phyloP scores from a whole-genome alignment of 1,140 invertebrate genomes.

The Globodera ellingtonae region DNA sequence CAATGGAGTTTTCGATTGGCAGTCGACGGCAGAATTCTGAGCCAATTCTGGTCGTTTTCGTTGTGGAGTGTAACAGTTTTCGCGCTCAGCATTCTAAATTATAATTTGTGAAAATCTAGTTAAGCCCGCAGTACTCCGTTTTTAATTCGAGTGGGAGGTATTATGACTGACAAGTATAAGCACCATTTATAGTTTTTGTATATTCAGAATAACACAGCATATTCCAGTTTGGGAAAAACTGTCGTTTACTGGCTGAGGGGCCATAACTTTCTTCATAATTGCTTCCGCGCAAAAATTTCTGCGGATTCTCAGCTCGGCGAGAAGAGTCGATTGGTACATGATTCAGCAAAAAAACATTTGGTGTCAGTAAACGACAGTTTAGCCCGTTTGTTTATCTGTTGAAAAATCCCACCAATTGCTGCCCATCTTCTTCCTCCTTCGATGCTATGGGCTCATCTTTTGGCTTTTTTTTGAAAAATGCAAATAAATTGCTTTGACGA shows the following conservation, averaged over 20 bases:
- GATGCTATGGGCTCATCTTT: not conserved
- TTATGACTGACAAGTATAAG: too few species aligned
- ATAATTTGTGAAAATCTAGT: too few species aligned
- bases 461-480: conserved; percentile 30
- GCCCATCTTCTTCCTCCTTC: not conserved
- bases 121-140: too few species aligned
- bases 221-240: not conserved
- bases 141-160: too few species aligned
- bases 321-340: not conserved
- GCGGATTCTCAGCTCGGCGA: not conserved
- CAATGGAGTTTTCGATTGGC: not conserved
- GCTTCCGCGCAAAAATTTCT: too few species aligned
- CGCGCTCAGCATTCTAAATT: not conserved
- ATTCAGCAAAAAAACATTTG: not conserved
- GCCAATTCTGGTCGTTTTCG: not conserved
- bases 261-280: too few species aligned
- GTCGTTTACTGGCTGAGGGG: not conserved
- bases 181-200: too few species aligned
- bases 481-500: conserved; percentile 41
- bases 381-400: not conserved
- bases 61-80: not conserved
- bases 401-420: not conserved
- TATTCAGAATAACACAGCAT: too few species aligned
- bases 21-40: not conserved
- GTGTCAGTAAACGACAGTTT: not conserved